These are phyloP conservation scores for Pangasius sanitwongsei DNA, from an alignment of 2,797 vertebrate species.

Conservation along the genomic window DNA sequence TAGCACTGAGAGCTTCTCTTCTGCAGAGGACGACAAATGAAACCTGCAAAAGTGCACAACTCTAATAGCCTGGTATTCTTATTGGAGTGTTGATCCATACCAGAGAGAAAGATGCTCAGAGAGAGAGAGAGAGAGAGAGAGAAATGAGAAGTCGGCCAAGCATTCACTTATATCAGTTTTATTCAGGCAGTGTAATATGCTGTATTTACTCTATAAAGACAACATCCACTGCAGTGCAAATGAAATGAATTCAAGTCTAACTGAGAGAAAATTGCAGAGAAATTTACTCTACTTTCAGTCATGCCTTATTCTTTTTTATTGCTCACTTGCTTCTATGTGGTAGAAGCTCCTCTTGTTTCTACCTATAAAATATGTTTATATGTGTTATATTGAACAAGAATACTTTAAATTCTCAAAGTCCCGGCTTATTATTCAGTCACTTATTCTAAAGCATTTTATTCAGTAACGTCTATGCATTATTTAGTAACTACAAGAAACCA, in stretches of 20 bases:
- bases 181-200: constrained; percentile 31
- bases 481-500: background rate
- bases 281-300: constrained; percentile 8
- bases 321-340: background rate
- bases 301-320: constrained; percentile 14
- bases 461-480: background rate
- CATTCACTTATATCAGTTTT: constrained; percentile 33
- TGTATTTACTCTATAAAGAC: constrained; percentile 41
- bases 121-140: constrained; percentile 2
- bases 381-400: background rate
- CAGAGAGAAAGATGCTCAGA: background rate
- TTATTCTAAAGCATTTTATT: background rate
- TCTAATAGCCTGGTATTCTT: background rate
- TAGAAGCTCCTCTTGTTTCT: background rate
- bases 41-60: constrained; percentile 66
- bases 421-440: background rate
- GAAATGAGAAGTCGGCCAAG: background rate
- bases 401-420: background rate
- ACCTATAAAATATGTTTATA: background rate
- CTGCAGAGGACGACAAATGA: constrained; percentile 76
- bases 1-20: constrained; percentile 73
- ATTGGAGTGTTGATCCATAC: background rate
- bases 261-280: background rate
- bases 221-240: constrained; percentile 50
- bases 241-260: constrained; percentile 1